Evolutionary conservation across 1,140 invertebrate species (phyloP), one percentile per base, ranked within the genome.

Genomic region (Drepana arcuata): DNA sequence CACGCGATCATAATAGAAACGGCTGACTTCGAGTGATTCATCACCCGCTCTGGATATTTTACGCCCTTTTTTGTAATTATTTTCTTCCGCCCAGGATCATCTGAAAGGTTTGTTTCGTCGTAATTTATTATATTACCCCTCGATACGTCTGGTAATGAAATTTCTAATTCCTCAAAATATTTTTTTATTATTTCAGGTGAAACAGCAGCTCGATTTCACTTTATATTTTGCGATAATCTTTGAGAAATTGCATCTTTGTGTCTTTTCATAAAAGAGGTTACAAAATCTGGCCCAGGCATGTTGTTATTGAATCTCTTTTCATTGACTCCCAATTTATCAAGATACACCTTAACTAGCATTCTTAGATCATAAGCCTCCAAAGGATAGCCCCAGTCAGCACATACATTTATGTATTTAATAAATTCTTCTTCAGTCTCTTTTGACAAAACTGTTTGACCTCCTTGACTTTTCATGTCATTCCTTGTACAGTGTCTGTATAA

Each of bases 351-450:
- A 18, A 55, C 31, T 10, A 57, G 27, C 16, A 32, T 47, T 16
- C 48, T 39, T 6, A 63, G 10, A 41, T 66, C 51, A 2, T 23
- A 12, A 9, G 39, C 26, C 41, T 40, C 38, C 29, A 66, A 27
- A 2, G 53, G 59, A 34, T 61, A 64, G 13, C 62, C 59, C 46
- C 58, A 68, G 9, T 55, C 50, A 2, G 40, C 46, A 34, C 45
- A 53, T 12, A 37, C 34, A 37, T 44, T 49, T 14, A 46, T 25
- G 33, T 42, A 25, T 26, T 54, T 14, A 13, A 54, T 30, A n/a
- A 53, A 31, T 21, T 40, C 27, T 16, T 21, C 3, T 32, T 53
- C 47, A n/a, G 10, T 16, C 9, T 42, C 45, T 16, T 38, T 12
- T n/a, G 11, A 16, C 12, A 60, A 23, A 7, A 30, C 24, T 23